These are phyloP conservation scores for Rhegmatorhina hoffmannsi DNA, from an alignment of 2,113 vertebrate genomes.

Conservation along the genomic window DNA sequence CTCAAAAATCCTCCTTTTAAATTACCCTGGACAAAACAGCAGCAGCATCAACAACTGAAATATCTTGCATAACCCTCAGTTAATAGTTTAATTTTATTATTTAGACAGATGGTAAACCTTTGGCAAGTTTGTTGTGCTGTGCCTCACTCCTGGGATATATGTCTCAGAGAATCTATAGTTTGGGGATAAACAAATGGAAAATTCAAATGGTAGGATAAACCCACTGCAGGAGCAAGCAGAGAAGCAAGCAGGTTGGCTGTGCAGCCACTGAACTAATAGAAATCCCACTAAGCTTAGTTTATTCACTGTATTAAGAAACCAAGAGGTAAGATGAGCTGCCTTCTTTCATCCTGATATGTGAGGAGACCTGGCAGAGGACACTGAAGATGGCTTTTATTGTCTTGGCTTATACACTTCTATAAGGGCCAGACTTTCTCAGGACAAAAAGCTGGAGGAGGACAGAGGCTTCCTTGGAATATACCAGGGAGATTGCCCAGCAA, in stretches of 20 bases:
- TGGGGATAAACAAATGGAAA: background rate
- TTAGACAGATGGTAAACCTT: background rate
- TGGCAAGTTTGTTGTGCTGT: background rate
- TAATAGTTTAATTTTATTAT: background rate
- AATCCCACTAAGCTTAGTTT: background rate
- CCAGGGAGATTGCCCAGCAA: background rate
- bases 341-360: background rate
- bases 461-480: background rate
- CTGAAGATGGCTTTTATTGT: background rate
- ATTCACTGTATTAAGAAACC: background rate
- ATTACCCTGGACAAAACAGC: background rate
- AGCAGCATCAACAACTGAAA: background rate
- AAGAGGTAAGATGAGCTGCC: background rate
- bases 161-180: background rate
- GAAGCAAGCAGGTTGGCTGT: background rate
- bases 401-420: background rate
- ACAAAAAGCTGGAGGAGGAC: background rate
- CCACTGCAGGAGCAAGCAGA: rapidly evolving
- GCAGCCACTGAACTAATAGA: background rate
- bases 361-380: background rate
- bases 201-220: background rate
- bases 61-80: background rate
- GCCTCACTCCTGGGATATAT: background rate
- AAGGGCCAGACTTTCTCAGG: background rate
- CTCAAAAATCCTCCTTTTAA: background rate